Conservation (phyloP, 1,140 invertebrate genomes). For the Solen grandis region DNA sequence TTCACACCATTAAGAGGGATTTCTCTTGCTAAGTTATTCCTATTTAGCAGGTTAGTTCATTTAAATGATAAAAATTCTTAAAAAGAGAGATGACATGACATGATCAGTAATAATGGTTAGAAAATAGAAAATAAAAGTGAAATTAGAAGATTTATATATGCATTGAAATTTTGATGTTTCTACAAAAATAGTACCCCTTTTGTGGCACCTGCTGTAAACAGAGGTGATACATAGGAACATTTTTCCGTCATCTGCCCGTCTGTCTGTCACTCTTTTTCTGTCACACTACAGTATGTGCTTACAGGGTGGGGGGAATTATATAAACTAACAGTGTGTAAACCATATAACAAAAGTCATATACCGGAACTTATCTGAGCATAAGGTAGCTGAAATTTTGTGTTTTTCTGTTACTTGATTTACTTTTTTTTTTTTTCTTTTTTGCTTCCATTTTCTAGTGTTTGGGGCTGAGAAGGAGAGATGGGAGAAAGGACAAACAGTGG, state of each 20-base stretch:
- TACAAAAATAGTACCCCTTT: background rate
- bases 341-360: background rate
- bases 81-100: no score
- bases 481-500: background rate
- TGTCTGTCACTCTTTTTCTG: no score
- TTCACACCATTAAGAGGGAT: no score
- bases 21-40: no score
- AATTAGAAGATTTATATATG: no score
- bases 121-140: no score
- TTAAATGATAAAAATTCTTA: no score
- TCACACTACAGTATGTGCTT: background rate
- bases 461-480: constrained; percentile 44
- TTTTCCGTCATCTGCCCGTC: no score
- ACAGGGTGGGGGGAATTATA: background rate
- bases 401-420: constrained; percentile 4
- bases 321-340: background rate
- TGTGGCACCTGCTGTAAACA: no score
- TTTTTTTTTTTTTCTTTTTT: constrained; percentile 46
- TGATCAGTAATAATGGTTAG: no score
- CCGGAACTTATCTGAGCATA: background rate
- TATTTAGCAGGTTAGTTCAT: no score
- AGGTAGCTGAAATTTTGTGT: background rate
- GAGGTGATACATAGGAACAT: no score
- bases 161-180: background rate
- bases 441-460: constrained; percentile 54